Percentiles rank a stretch among this genome's conserved stretches.
Evolutionary conservation across 2,113 vertebrate species (phyloP).

Genomic region (Heterotis niloticus): DNA sequence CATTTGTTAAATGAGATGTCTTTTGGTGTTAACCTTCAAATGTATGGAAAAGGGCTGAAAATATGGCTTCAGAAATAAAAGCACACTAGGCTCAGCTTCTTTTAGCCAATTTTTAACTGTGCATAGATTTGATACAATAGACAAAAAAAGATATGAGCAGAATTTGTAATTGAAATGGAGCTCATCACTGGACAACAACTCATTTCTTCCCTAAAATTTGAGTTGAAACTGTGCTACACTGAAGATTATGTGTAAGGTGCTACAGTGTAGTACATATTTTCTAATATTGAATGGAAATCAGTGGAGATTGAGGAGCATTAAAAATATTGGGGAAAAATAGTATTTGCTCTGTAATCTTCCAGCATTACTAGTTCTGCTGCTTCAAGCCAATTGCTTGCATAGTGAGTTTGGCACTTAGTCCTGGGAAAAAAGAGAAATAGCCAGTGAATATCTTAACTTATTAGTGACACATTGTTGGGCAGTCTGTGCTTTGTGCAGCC

Average conservation of each 20-base stretch:
- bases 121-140: no score
- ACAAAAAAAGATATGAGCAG: no score
- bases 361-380: no score
- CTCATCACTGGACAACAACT: no score
- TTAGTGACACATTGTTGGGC: constrained; percentile 18
- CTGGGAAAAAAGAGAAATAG: background rate
- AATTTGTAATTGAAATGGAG: no score
- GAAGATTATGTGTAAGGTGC: no score
- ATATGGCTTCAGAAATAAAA: background rate
- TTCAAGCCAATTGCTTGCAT: background rate
- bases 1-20: constrained; percentile 7
- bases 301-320: background rate
- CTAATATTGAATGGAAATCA: constrained; percentile 1
- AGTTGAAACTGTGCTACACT: no score
- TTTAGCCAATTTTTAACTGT: no score
- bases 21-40: constrained; percentile 5
- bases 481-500: constrained; percentile 10
- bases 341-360: background rate
- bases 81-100: no score
- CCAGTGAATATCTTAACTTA: constrained; percentile 20
- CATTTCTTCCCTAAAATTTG: no score
- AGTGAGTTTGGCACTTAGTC: constrained; percentile 13
- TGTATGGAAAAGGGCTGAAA: background rate
- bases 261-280: background rate
- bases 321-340: background rate